Conservation (phyloP, 2,888 invertebrate species). For the Ditula angustiorana region DNA sequence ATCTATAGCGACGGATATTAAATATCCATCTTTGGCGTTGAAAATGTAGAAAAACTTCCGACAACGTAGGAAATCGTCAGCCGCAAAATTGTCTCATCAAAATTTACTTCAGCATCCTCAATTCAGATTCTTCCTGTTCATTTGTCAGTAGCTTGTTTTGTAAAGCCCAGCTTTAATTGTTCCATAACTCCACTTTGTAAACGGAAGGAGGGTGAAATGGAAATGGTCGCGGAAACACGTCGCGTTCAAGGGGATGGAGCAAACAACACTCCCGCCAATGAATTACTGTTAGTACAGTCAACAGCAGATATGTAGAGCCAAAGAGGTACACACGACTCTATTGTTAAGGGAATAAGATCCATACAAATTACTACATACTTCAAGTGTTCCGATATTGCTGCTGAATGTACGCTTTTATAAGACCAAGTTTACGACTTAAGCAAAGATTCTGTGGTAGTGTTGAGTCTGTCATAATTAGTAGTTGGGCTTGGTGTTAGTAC, state of each 20-base stretch:
- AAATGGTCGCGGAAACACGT: conserved; percentile 18
- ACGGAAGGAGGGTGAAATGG: conserved; percentile 9
- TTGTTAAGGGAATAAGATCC: no score
- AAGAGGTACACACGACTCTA: no score
- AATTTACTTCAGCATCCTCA: neutral
- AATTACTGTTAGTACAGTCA: conserved; percentile 4
- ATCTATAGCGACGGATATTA: no score
- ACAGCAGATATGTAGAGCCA: no score
- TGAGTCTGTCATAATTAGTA: neutral
- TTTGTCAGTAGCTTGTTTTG: conserved; percentile 2
- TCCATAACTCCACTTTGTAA: conserved; percentile 12
- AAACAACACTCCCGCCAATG: conserved; percentile 9
- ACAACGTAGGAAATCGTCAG: no score
- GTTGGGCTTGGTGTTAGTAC: neutral
- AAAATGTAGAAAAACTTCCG: no score
- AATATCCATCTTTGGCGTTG: no score
- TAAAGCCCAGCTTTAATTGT: conserved; percentile 16
- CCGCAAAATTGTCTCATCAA: neutral
- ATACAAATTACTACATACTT: no score
- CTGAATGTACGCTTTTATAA: no score
- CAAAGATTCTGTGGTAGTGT: neutral
- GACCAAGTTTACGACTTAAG: neutral
- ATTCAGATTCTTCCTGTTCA: neutral
- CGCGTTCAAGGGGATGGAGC: neutral
- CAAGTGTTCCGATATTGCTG: no score